Evolutionary conservation across 2,797 vertebrate species (phyloP), one percentile per base, ranked within the genome.

Genomic region (Loris lydekkerianus): DNA sequence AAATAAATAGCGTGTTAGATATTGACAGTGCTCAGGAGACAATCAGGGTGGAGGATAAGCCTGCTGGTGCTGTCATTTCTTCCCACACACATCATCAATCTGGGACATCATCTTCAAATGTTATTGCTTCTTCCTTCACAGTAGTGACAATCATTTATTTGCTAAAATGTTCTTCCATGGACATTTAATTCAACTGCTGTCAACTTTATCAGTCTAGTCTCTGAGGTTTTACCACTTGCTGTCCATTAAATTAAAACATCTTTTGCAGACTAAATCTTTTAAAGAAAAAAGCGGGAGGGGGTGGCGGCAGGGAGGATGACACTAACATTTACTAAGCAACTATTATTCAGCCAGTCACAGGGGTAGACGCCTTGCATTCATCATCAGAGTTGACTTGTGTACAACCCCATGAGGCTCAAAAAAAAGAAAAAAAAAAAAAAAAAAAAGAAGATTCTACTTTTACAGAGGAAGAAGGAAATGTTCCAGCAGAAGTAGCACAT

Each of bases 181-280:
- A 56, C 69, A 63, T 43, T 29, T 89, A 84, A 85, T 40, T 72
- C 34, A 83, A 14, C 40, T 6, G 8, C 40, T 40, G 81, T 15
- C 21, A 78, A 27, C 10, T 61, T 81, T 29, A 60, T 46, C 37
- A 53, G 18, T 25, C 58, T 58, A 29, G 67, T 29, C 34, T 87
- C 89, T 3, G 8, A 34, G 6, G 34, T 49, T 56, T 40, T 89
- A 53, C 27, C 75, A 56, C 53, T 76, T 92, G 61, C 56, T 87
- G 61, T 21, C 65, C 17, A 67, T 84, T 77, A 92, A 70, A 89
- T 67, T 58, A 53, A 82, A 95, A 88, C 60, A 20, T 27, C 15
- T 60, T 89, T 37, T 96, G 37, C 80, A 87, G 40, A 94, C 80
- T 56, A 58, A 93, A 77, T 37, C 37, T 70, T 61, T 58, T 63